Evolutionary conservation across 2,888 invertebrate species (phyloP).

Genomic region (Macrosiphum euphorbiae): DNA sequence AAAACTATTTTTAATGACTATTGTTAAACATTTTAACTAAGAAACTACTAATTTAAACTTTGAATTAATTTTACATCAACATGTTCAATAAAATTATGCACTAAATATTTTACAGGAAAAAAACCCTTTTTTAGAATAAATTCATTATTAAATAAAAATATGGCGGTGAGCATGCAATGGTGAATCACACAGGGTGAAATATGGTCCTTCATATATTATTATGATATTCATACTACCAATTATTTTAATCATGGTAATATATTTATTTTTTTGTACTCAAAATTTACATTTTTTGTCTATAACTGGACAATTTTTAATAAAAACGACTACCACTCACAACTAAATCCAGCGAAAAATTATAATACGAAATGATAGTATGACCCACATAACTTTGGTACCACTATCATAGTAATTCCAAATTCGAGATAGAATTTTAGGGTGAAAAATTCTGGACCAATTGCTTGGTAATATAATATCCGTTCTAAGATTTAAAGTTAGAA

Average conservation of each 20-base stretch:
- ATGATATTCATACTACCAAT: neutral
- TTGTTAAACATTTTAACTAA: too few relatives aligned
- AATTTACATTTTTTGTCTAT: neutral
- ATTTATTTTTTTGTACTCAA: neutral
- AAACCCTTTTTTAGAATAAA: too few relatives aligned
- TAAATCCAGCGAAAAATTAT: neutral
- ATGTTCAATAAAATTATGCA: too few relatives aligned
- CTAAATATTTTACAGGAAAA: too few relatives aligned
- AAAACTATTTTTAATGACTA: too few relatives aligned
- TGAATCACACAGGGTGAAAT: neutral
- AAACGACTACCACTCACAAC: neutral
- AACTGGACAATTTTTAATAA: neutral
- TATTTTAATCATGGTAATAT: neutral
- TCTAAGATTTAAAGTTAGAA: neutral
- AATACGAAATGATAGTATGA: neutral
- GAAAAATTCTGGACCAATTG: neutral
- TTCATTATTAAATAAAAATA: too few relatives aligned
- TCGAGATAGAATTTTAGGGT: neutral
- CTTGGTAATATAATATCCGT: neutral
- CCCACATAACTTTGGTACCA: neutral
- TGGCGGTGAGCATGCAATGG: too few relatives aligned
- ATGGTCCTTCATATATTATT: neutral
- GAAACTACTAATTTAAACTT: too few relatives aligned
- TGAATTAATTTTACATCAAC: too few relatives aligned
- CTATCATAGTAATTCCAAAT: neutral